Evolutionary conservation across 2,113 vertebrate species (phyloP).

Genomic region (Neogobius melanostomus): DNA sequence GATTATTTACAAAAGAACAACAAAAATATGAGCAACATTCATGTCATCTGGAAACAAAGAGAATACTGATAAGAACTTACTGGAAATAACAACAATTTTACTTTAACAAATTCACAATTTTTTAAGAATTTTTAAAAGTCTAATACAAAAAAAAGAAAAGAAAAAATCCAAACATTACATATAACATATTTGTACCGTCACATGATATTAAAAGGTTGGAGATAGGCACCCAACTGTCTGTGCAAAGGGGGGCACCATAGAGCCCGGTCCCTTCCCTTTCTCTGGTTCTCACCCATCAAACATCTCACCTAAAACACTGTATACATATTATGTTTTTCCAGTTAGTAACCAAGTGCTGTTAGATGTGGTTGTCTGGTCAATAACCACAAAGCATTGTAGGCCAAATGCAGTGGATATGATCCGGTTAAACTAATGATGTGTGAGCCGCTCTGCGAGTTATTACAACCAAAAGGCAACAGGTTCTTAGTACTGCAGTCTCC

Average conservation of each 20-base stretch:
- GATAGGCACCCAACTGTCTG: slow-evolving; percentile 55
- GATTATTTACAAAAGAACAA: slow-evolving; percentile 75
- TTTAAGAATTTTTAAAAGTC: slow-evolving; percentile 62
- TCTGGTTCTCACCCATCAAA: slow-evolving; percentile 47
- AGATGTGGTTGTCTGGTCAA: slow-evolving; percentile 5
- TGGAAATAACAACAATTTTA: slow-evolving; percentile 68
- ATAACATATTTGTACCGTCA: slow-evolving; percentile 65
- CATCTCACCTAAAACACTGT: slow-evolving; percentile 20
- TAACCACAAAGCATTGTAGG: slow-evolving; percentile 37
- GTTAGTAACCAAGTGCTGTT: neutral
- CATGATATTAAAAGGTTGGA: slow-evolving; percentile 57
- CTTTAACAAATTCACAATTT: slow-evolving; percentile 68
- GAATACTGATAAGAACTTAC: slow-evolving; percentile 61
- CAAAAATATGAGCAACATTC: slow-evolving; percentile 52
- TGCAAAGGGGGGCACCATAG: slow-evolving; percentile 50
- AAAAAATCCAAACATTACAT: slow-evolving; percentile 52
- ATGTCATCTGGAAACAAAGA: slow-evolving; percentile 54
- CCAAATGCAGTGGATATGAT: slow-evolving; percentile 45
- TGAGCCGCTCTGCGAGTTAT: slow-evolving; percentile 46
- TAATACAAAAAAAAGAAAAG: slow-evolving; percentile 69
- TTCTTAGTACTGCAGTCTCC: slow-evolving; percentile 59
- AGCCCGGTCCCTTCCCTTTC: slow-evolving; percentile 56
- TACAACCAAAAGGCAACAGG: slow-evolving; percentile 65
- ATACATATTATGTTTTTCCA: slow-evolving; percentile 27
- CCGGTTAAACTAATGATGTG: slow-evolving; percentile 55